Base-by-base conservation (phyloP, 2,797 vertebrate species). In the Coilia nasus region DNA sequence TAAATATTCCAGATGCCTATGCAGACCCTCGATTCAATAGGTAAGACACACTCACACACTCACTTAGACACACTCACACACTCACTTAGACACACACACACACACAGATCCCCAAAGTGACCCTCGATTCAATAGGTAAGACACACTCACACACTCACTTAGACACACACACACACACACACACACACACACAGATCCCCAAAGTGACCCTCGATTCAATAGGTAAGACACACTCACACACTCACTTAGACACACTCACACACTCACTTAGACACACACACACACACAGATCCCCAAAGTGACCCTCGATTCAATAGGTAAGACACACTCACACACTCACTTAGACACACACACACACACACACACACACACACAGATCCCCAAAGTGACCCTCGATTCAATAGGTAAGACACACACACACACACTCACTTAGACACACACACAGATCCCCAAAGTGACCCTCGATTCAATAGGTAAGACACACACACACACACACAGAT, bases 1-100 rank as follows among this genome's bases (percentile, higher is more conserved):
- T 99, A 92, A 99, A 99, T 93, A 99, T 99, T 93, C 97, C 98
- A 86, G 98, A 99, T 90, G 98, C 98, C 95, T 99, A 99, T 93
- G 98, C 98, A 93, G 98, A 99, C 92, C 98, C 98, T 25, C 97
- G 98, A 92, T 99, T 99, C 92, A 99, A 99, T 96, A 97, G 98
- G 98, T 99, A 93, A 90, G 1, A 83, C 31, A 1, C 10, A 67
- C 21, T 2, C n/a, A 14, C 35, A 64, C 57, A 44, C n/a, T 0
- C 17, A 15, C 31, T 12, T 85, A 82, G 0, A 47, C n/a, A 56
- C 59, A 67, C 15, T 54, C 12, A 50, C 60, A 56, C 60, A 15
- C 60, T 28, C 11, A 71, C 12, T 25, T 11, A 71, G 25, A 67
- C 25, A 67, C 59, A 9, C 59, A 62, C 59, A 62, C 59, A 23